Evolutionary conservation across 2,888 invertebrate genomes (phyloP), one percentile per base, ranked within the genome.

Genomic region (Nomada fucata): DNA sequence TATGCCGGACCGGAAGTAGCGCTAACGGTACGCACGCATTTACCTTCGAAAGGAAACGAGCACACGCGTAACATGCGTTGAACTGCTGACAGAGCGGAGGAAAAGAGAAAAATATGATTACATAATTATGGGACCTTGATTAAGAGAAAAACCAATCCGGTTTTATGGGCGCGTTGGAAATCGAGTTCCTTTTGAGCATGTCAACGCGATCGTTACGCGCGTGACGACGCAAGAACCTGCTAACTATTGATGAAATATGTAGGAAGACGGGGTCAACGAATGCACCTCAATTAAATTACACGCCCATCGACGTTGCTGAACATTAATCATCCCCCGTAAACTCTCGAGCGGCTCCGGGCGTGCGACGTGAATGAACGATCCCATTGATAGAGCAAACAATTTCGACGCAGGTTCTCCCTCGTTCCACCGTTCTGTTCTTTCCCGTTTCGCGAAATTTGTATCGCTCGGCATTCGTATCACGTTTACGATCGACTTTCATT

Each of bases 91-190:
- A 47, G 47, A 47, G 52, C 11, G 11, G 11, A 65, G n/a, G 72
- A 73, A 64, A 87, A 29, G 29, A 29, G 3, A 81, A 81, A 75
- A 55, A 59, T 67, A 72, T 82, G 82, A 83, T 87, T 85, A 79
- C 78, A 79, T 88, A 86, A 86, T 83, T 79, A 85, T 70, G 75
- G 75, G 76, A 80, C 79, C 79, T 72, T 61, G 68, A 65, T 75
- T 67, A 76, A 64, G 65, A 75, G 88, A 78, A 85, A 87, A 78
- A 83, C 29, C 65, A 67, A 85, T 76, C 86, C 88, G 86, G 88
- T 84, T 87, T 86, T 76, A 76, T 80, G 42, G 53, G 76, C 65
- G 76, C 53, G 65, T 57, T 47, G 72, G 75, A 52, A 57, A 73
- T 73, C 85, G 26, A 76, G 83, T 72, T 87, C 77, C 76, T 15